Evolutionary conservation across 53 echinoderm and acorn worm species (phyloP).

Genomic region (Zoroaster sp.): DNA sequence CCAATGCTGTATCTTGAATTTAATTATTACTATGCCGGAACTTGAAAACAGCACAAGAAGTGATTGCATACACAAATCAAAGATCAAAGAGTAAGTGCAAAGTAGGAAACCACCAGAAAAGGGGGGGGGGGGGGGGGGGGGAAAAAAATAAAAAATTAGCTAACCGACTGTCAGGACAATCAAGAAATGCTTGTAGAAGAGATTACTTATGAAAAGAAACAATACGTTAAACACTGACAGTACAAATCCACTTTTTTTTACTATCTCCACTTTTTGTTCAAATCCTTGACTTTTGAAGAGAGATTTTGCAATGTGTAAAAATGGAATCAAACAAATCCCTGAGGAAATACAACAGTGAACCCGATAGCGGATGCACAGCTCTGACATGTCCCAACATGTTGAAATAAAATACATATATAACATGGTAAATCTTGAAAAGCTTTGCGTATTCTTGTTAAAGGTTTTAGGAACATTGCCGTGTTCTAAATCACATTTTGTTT

Average conservation of each 20-base stretch:
- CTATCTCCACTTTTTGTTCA: background rate
- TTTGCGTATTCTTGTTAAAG: slow-evolving; percentile 9
- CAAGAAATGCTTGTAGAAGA: background rate
- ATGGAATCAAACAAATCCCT: background rate
- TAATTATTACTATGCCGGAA: too few relatives aligned
- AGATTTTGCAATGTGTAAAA: slow-evolving; percentile 5
- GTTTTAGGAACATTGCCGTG: background rate
- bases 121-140: too few relatives aligned
- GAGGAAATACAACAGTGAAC: background rate
- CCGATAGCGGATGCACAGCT: background rate
- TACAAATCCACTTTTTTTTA: background rate
- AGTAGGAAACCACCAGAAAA: too few relatives aligned
- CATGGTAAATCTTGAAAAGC: background rate
- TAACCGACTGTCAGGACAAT: background rate
- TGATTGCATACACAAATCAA: too few relatives aligned
- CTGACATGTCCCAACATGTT: slow-evolving; percentile 39
- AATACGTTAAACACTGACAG: background rate
- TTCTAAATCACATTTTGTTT: slow-evolving; percentile 40
- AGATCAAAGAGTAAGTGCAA: too few relatives aligned
- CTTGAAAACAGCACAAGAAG: too few relatives aligned
- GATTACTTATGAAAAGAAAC: background rate
- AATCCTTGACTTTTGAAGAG: background rate
- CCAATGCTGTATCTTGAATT: too few relatives aligned
- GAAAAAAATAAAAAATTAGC: too few relatives aligned
- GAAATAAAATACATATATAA: slow-evolving; percentile 7